Conservation (phyloP, 2,888 invertebrate species). For the Trileptium ribeirensis region DNA sequence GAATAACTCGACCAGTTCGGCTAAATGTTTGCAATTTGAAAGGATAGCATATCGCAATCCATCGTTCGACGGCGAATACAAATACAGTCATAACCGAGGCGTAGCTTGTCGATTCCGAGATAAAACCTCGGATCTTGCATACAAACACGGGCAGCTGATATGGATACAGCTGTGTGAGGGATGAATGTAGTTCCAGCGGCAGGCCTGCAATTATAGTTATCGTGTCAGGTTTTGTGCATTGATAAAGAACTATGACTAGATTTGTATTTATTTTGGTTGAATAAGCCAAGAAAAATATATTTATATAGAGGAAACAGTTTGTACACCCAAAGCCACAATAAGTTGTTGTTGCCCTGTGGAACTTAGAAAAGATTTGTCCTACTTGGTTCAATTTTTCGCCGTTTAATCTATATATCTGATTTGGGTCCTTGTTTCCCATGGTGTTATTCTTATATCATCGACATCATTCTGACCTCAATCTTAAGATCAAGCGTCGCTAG, state of each 20-base stretch:
- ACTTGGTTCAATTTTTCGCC: too few species aligned
- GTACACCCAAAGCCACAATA: too few species aligned
- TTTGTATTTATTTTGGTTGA: not conserved
- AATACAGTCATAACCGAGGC: conserved; percentile 29
- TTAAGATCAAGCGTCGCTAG: too few species aligned
- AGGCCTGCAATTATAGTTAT: conserved; percentile 40
- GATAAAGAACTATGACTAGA: not conserved
- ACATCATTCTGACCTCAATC: too few species aligned
- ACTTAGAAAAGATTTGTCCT: too few species aligned
- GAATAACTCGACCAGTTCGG: not conserved
- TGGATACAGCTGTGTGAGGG: conserved; percentile 43
- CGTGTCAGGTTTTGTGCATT: too few species aligned
- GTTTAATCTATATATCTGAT: too few species aligned
- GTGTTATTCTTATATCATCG: too few species aligned
- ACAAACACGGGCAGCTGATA: conserved; percentile 50
- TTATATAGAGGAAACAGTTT: too few species aligned
- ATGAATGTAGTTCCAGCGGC: conserved; percentile 46
- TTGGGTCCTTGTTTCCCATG: too few species aligned
- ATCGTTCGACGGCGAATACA: conserved; percentile 17
- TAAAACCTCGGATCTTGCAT: conserved; percentile 68
- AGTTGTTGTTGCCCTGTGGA: too few species aligned
- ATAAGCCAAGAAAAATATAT: too few species aligned
- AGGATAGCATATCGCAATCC: conserved; percentile 21
- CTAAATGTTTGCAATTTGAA: conserved; percentile 2
- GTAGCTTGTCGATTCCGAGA: conserved; percentile 69